phyloP scores from a whole-genome alignment of 2,888 invertebrate species.

The Athalia cordata region DNA sequence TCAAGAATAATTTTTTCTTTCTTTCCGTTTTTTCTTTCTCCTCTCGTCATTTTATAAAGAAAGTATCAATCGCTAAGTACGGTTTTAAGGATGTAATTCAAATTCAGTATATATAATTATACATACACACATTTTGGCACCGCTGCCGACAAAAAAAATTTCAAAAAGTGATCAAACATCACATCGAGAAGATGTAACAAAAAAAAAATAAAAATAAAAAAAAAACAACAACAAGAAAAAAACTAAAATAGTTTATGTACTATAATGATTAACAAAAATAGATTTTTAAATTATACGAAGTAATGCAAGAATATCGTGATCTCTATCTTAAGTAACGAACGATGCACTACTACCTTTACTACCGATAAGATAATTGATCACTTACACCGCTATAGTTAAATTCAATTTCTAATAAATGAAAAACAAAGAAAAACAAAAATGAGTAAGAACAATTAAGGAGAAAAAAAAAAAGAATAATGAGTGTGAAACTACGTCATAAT shows the following conservation, averaged over 20 bases:
- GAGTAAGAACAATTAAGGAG: not conserved
- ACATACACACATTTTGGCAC: constrained; percentile 45
- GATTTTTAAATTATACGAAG: constrained; percentile 36
- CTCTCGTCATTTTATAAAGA: no score
- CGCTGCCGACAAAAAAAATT: constrained; percentile 48
- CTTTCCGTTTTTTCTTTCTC: not conserved
- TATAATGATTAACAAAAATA: constrained; percentile 7
- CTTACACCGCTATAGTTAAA: not conserved
- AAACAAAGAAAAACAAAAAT: not conserved
- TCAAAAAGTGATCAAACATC: constrained; percentile 9
- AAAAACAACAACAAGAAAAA: no score
- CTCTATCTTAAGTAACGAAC: constrained; percentile 5
- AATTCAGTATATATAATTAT: constrained; percentile 31
- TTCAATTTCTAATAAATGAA: not conserved
- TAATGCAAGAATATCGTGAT: constrained; percentile 43
- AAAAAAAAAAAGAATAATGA: not conserved
- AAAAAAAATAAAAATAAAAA: constrained; percentile 48
- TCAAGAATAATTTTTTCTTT: not conserved
- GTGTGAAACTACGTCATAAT: not conserved
- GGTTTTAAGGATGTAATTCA: not conserved
- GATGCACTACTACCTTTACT: not conserved
- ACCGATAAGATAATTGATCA: not conserved
- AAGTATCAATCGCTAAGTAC: no score
- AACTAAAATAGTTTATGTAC: constrained; percentile 28
- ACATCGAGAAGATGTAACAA: constrained; percentile 42